Evolutionary conservation across 1,140 invertebrate genomes (phyloP), one percentile per base, ranked within the genome.

Genomic region (Bombus consobrinus): DNA sequence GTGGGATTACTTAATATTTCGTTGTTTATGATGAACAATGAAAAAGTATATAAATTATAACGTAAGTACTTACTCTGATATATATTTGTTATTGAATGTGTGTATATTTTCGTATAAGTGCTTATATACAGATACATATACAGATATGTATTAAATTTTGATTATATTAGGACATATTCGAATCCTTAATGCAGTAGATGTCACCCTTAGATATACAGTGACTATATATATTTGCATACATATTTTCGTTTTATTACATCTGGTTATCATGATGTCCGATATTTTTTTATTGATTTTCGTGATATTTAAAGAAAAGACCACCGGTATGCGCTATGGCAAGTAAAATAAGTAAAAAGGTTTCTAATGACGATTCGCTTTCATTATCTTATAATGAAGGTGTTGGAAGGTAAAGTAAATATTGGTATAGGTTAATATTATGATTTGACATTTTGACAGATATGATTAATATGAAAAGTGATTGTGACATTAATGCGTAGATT

Each of bases 331-430:
- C 43, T n/a, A 81, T 81, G 79, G 9, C 10, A 71, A 39, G 6
- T 59, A 4, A 81, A 59, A 59, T 2, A 41, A 41, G 1, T 9
- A 22, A 15, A 34, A 41, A 64, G 4, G 5, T 64, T 47, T 43
- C 66, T 68, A 47, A 9, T 43, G 57, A 22, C 6, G 13, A 76
- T n/a, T 34, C 57, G 2, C 59, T 89, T 62, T 85, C 81, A 41
- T n/a, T 72, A 8, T 89, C 86, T 41, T 88, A 89, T 73, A 32
- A 18, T 3, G 64, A 66, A 62, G 13, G 39, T 66, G n/a, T 88
- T 28, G 62, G 37, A 64, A 89, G 59, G 88, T 89, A 73, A 85
- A 9, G 72, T 15, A 43, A 62, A 53, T 8, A 43, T 66, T 4
- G 64, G 22, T 39, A 39, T 57, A 81, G 68, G 68, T 81, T 81